A percentile compares a stretch with the other conserved stretches of the same genome.
Conservation (phyloP, 2,113 vertebrate genomes). For the Cynoglossus semilaevis region DNA sequence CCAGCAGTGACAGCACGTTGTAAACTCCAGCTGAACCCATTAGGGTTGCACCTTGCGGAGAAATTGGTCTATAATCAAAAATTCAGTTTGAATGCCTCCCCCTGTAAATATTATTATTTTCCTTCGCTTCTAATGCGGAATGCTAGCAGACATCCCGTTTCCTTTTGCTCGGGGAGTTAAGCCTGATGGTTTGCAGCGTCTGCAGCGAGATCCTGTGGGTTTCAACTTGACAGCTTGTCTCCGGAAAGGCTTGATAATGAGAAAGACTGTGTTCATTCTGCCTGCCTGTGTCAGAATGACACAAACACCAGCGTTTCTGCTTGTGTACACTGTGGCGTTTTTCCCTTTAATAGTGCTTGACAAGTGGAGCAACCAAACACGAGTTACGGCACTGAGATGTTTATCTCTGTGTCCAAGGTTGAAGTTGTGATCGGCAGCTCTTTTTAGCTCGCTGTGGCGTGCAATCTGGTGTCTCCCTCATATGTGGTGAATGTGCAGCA, state of each 20-base stretch:
- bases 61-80: conserved; percentile 51
- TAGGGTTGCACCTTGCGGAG: conserved; percentile 46
- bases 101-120: conserved; percentile 55
- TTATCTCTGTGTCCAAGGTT: conserved; percentile 30
- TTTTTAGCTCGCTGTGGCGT: neutral
- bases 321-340: conserved; percentile 36
- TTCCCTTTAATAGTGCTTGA: conserved; percentile 48
- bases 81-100: conserved; percentile 55
- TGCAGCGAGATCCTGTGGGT: conserved; percentile 61
- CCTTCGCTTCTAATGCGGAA: conserved; percentile 40
- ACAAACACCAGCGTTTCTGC: conserved; percentile 49
- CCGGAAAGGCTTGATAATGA: conserved; percentile 67
- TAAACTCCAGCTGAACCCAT: conserved; percentile 36
- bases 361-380: conserved; percentile 34
- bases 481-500: neutral
- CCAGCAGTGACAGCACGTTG: conserved; percentile 38
- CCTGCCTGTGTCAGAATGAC: conserved; percentile 60
- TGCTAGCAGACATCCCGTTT: conserved; percentile 52
- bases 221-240: conserved; percentile 69
- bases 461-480: neutral
- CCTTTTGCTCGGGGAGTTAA: conserved; percentile 48
- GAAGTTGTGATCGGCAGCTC: conserved; percentile 20
- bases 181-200: conserved; percentile 62
- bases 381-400: conserved; percentile 18
- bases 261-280: conserved; percentile 63